Evolutionary conservation across 1,140 invertebrate genomes (phyloP), one percentile per base, ranked within the genome.

Genomic region (Pantala flavescens): DNA sequence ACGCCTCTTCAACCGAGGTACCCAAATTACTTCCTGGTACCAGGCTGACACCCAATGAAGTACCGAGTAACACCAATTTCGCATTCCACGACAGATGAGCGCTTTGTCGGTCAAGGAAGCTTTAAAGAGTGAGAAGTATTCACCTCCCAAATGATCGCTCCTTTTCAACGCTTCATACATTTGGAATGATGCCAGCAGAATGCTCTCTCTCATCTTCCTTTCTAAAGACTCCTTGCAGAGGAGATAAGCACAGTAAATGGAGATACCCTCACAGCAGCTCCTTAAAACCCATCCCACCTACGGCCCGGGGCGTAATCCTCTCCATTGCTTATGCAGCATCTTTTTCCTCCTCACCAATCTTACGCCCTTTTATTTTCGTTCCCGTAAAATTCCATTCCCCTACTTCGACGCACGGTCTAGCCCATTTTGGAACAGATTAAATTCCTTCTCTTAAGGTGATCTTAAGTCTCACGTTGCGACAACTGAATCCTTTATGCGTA

Each of bases 181-280:
- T 63, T 63, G 49, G 49, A 12, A 63, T 63, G 49, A 63, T 63
- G 49, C 49, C 49, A 63, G 49, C 3, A 63, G 14, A 16, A 16
- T 63, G 49, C 16, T 63, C n/a, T 21, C n/a, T 21, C 49, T 63
- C 49, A 63, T 63, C 49, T 63, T 63, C 49, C 14, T 63, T 12
- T 63, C 49, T 63, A 63, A 63, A 63, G 49, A 63, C 49, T 21
- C 49, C 14, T 3, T 63, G 49, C 49, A 12, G n/a, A 21, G 49
- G 49, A 63, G 49, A 63, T 63, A 63, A 63, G 49, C 49, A 63
- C 49, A 16, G 49, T 63, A 63, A 63, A 63, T 63, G 49, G 49
- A 63, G 49, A 63, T 63, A 3, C 28, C 28, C 28, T 9, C 5
- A 63, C 49, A 21, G 16, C n/a, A 21, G 3, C 49, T 63, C 49